Base-by-base conservation (phyloP, 2,888 invertebrate genomes). In the Mythimna ferrago region DNA sequence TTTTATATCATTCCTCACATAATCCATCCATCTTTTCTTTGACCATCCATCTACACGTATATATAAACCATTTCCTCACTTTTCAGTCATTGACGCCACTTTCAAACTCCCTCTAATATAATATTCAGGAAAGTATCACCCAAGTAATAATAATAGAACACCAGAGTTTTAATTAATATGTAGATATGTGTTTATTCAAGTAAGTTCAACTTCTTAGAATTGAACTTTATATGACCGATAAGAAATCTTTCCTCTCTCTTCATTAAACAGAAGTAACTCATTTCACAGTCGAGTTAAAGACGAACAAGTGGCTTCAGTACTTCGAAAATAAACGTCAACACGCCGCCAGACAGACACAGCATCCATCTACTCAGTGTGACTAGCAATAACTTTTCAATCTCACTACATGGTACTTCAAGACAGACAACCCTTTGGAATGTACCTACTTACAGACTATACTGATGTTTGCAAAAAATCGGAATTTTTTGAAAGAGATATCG, bases 361-460 rank as follows among this genome's bases (percentile, higher is more conserved):
- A 77, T 3, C 51, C 19, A 65, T 79, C 44, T 11, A 58, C 66
- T 76, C 32, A n/a, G 38, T 57, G 68, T 71, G 76, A 53, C 62
- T 76, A 6, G 75, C 58, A 76, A 82, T 74, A 61, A 72, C 71
- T 82, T 71, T 80, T 67, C 76, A 79, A 79, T 81, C 76, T 77
- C 66, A 64, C 66, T 71, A 66, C 65, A 80, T 71, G 78, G 71
- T 66, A 65, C 58, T 64, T 54, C 48, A 44, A 9, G 10, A n/a
- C 61, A 79, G 57, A 65, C 35, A 38, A 26, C 19, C 32, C 54
- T 63, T 62, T 10, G 53, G 64, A 63, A 74, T 38, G 41, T 41
- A 48, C 6, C 16, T 48, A 41, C 51, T 64, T 58, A 58, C 14
- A 26, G 51, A 19, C 19, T 10, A 4, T 7, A 38, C 35, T 70